Percentiles rank a stretch among this genome's conserved stretches.
Evolutionary conservation across 2,797 vertebrate species (phyloP).

Genomic region (Spondyliosoma cantharus): DNA sequence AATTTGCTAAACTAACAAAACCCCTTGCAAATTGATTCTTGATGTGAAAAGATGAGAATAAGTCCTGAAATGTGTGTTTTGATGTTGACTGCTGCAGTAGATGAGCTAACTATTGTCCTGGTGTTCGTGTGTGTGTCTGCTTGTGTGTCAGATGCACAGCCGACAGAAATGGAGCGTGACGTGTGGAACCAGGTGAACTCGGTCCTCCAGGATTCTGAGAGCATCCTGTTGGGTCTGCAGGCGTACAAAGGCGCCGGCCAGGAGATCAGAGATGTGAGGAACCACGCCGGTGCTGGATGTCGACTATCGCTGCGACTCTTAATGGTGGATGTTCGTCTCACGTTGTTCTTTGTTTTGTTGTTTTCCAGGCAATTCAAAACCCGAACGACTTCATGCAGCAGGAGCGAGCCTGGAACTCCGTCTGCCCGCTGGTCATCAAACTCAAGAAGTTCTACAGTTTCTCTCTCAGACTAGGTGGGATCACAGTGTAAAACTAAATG

Average conservation of each 20-base stretch:
- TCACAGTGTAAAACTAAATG: too few species aligned
- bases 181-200: slow-evolving; percentile 98
- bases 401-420: slow-evolving; percentile 96
- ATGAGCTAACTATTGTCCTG: neutral
- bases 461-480: slow-evolving; percentile 92
- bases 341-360: neutral
- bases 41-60: slow-evolving; percentile 37
- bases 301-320: neutral
- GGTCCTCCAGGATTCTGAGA: slow-evolving; percentile 97
- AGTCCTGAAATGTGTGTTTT: neutral
- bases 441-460: slow-evolving; percentile 98
- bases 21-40: neutral
- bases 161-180: slow-evolving; percentile 93
- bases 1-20: neutral
- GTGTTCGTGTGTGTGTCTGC: neutral
- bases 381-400: slow-evolving; percentile 93
- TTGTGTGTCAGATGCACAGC: slow-evolving; percentile 91
- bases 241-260: slow-evolving; percentile 98
- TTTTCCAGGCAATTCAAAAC: slow-evolving; percentile 94
- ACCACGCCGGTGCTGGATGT: neutral
- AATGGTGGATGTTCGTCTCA: neutral
- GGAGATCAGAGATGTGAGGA: slow-evolving; percentile 95
- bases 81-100: neutral
- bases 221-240: slow-evolving; percentile 93
- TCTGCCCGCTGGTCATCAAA: slow-evolving; percentile 96